These are phyloP conservation scores for Eonycteris spelaea DNA, from an alignment of 2,113 vertebrate genomes.

Conservation along the genomic window DNA sequence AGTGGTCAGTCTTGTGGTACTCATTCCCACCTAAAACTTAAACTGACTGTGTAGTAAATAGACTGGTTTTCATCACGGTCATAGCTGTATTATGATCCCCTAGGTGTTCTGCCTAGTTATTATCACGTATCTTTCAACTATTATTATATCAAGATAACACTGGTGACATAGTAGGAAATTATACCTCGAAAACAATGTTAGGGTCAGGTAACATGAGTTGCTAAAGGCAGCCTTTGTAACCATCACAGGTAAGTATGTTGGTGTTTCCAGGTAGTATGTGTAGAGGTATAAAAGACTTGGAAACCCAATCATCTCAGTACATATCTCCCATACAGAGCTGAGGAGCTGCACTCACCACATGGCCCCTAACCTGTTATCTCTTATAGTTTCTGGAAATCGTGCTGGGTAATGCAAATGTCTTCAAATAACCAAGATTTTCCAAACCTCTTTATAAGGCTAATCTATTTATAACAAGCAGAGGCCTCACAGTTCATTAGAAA, in stretches of 20 bases:
- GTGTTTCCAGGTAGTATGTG: neutral
- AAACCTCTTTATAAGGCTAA: neutral
- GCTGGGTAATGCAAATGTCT: slow-evolving; percentile 23
- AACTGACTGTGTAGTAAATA: neutral
- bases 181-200: neutral
- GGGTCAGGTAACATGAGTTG: neutral
- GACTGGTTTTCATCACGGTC: neutral
- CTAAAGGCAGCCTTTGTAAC: neutral
- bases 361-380: neutral
- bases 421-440: slow-evolving; percentile 44
- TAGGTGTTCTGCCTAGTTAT: neutral
- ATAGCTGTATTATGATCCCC: neutral
- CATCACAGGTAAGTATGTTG: slow-evolving; percentile 3
- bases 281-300: neutral
- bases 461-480: neutral
- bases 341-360: neutral
- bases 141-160: neutral
- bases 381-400: slow-evolving; percentile 43
- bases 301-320: neutral
- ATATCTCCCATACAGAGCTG: neutral
- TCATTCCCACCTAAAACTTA: neutral
- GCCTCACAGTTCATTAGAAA: slow-evolving; percentile 23
- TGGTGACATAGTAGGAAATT: neutral
- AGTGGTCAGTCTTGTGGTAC: neutral
- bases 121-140: neutral